Evolutionary conservation across 2,797 vertebrate genomes (phyloP), one percentile per base, ranked within the genome.

Genomic region (Spheniscus humboldti): DNA sequence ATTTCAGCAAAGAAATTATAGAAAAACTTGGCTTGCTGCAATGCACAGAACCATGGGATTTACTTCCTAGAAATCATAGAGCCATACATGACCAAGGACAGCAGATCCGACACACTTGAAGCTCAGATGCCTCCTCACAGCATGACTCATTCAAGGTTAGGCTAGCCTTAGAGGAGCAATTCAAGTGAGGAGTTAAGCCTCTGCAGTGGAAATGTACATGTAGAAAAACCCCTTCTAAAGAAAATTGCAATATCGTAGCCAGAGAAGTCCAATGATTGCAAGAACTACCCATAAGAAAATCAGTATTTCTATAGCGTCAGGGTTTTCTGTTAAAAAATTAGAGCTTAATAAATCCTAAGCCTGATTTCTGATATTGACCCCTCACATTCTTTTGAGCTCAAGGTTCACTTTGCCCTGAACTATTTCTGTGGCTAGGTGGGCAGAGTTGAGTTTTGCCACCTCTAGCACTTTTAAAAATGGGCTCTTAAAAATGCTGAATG

Each of bases 21-120:
- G 31, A 50, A 77, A 52, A 76, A 19, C 9, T 18, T 60, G 48
- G 14, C n/a, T 71, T 87, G 20, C 68, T 87, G 75, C 52, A 74
- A 6, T 37, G 52, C 20, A 60, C 14, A 78, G 69, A 83, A 66
- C 7, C 0, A 0, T 52, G 30, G 23, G n/a, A 69, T 66, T 45
- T 53, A 66, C 45, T 89, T 78, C 56, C 16, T 16, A 67, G 67
- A 66, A 91, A 55, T 47, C 50, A 47, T 11, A 66, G 30, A 75
- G 43, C 30, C 16, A 19, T 52, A 22, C 24, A 19, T 66, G 83
- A 63, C 33, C 18, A 63, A 55, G 30, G 17, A 37, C 35, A 78
- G 62, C 20, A 81, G 33, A 78, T 78, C 14, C 0, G 3, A 28
- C 12, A 43, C 37, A 47, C 27, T 27, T 43, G 33, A 78, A 92